Base-by-base conservation (phyloP, 2,888 invertebrate species). In the Phyto melanocephala region DNA sequence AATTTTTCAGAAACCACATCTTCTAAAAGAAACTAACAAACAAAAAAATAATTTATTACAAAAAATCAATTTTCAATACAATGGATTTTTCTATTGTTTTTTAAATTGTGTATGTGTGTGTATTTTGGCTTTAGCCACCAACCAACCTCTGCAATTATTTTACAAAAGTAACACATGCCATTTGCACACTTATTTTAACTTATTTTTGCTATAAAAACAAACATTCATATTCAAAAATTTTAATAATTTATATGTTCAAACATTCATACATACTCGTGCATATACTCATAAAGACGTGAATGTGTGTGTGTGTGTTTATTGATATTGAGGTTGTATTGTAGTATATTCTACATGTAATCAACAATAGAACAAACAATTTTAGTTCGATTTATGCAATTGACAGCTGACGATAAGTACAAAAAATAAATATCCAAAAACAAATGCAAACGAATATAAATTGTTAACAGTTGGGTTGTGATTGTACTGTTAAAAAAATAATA, bases 351-450 rank as follows among this genome's bases (percentile, higher is more conserved):
- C 28, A 54, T 54, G 60, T 80, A 67, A 67, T 74, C 74, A 74
- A 67, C 52, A 68, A 80, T 80, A 52, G 62, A 74, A 74, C 47
- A 50, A 56, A 80, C 35, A n/a, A 62, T 54, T 68, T 67, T 75
- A 28, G 37, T 74, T 35, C 65, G 71, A 80, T 83, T 83, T 83
- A 58, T 83, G 80, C 83, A 83, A 80, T 80, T 83, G 83, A 83
- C 83, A 83, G 80, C 80, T 80, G 82, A 79, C 82, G 79, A 76
- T 76, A 82, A 82, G 82, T 56, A 74, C 20, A 67, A 62, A 63
- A 50, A 56, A 58, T n/a, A n/a, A n/a, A n/a, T n/a, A n/a, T 22
- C 37, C 28, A 62, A 80, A 28, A 56, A 50, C 50, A 60, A 68
- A 33, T 47, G 28, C 47, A 60, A 76, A 67, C 20, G 47, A 68